A percentile compares a stretch with the other conserved stretches of the same genome.
Evolutionary conservation across 2,797 vertebrate genomes (phyloP).

Genomic region (Acrossocheilus wenchowensis): DNA sequence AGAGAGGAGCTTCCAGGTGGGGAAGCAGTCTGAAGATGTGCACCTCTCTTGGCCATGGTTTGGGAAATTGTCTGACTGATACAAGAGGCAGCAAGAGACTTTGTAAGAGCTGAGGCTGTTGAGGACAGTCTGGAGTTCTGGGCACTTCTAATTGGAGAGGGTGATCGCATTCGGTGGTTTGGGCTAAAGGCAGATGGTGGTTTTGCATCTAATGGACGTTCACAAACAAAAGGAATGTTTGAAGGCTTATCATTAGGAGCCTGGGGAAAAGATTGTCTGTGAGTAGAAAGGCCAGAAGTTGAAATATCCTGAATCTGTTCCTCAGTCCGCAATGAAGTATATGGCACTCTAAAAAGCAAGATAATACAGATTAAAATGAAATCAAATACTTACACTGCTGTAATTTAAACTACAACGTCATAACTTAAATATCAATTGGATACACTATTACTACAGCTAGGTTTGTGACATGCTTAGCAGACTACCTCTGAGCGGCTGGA

Average conservation of each 20-base stretch:
- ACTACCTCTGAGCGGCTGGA: constrained; percentile 61
- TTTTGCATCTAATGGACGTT: constrained; percentile 23
- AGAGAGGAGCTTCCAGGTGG: constrained; percentile 14
- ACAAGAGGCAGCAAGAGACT: constrained; percentile 84
- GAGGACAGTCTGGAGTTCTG: constrained; percentile 63
- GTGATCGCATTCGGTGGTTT: constrained; percentile 50
- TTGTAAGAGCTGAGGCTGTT: constrained; percentile 74
- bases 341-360: constrained; percentile 54
- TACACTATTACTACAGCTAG: not conserved
- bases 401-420: not conserved
- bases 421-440: not conserved
- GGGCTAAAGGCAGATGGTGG: constrained; percentile 64
- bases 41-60: constrained; percentile 77
- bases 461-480: not conserved
- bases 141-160: constrained; percentile 50
- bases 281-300: not conserved
- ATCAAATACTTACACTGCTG: not conserved
- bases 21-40: constrained; percentile 57
- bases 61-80: constrained; percentile 87
- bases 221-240: not conserved
- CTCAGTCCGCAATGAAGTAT: constrained; percentile 53
- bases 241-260: constrained; percentile 39
- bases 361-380: constrained; percentile 7
- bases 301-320: constrained; percentile 49
- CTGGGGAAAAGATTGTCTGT: constrained; percentile 11